Evolutionary conservation across 2,888 invertebrate genomes (phyloP).

Genomic region (Chymomyza amoena): DNA sequence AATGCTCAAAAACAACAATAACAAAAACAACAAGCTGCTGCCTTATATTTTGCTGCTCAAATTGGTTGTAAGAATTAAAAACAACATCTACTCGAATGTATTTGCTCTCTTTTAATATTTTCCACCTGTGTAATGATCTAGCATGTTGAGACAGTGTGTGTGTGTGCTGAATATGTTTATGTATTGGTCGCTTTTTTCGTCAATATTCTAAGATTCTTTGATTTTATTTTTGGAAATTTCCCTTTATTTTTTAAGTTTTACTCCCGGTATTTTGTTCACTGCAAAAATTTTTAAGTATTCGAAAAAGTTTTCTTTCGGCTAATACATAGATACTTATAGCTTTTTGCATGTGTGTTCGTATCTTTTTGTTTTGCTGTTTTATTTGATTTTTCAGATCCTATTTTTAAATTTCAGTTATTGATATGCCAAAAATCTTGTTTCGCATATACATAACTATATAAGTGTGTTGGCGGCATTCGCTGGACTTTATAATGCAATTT

Average conservation of each 20-base stretch:
- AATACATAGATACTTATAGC: slow-evolving; percentile 1
- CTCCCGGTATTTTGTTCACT: neutral
- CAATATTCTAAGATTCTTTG: neutral
- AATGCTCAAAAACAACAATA: slow-evolving; percentile 58
- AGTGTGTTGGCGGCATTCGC: neutral
- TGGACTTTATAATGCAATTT: neutral
- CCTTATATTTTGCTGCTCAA: slow-evolving; percentile 18
- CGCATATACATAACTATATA: slow-evolving; percentile 18
- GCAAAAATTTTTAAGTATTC: neutral
- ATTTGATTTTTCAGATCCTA: slow-evolving; percentile 42
- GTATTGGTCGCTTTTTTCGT: neutral
- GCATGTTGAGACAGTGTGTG: neutral
- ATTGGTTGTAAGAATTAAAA: slow-evolving; percentile 7
- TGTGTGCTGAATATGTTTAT: neutral
- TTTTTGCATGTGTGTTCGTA: slow-evolving; percentile 17
- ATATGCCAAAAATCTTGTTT: slow-evolving; percentile 65
- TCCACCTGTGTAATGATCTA: neutral
- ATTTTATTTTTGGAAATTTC: neutral
- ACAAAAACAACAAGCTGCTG: neutral
- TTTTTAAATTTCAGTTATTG: slow-evolving; percentile 75
- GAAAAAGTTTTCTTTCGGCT: slow-evolving; percentile 26
- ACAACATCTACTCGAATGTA: neutral
- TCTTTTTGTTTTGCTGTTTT: slow-evolving; percentile 36
- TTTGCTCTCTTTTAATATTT: neutral
- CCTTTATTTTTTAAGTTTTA: neutral